Evolutionary conservation across 2,113 vertebrate species (phyloP).

Genomic region (Oryzias curvinotus): DNA sequence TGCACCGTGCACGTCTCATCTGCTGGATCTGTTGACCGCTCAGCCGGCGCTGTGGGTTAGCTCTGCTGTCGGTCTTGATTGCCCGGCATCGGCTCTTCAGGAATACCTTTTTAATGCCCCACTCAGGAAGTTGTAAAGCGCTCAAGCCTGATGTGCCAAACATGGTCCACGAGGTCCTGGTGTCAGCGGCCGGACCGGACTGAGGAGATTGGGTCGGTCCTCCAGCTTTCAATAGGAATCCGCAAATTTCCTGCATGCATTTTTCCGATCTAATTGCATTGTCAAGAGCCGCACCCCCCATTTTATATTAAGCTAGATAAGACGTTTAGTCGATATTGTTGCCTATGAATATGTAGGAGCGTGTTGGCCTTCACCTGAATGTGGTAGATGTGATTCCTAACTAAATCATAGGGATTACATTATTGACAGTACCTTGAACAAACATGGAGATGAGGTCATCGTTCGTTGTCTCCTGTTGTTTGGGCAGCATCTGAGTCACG

Average conservation of each 20-base stretch:
- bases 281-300: slow-evolving; percentile 40
- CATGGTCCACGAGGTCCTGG: slow-evolving; percentile 27
- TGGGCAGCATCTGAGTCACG: slow-evolving; percentile 17
- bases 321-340: slow-evolving; percentile 70
- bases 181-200: slow-evolving; percentile 32
- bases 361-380: slow-evolving; percentile 63
- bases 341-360: slow-evolving; percentile 71
- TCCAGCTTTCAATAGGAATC: slow-evolving; percentile 54
- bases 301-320: slow-evolving; percentile 54
- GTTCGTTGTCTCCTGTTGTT: slow-evolving; percentile 48
- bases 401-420: slow-evolving; percentile 72
- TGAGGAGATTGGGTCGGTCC: slow-evolving; percentile 23
- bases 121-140: slow-evolving; percentile 14
- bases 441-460: slow-evolving; percentile 66
- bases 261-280: slow-evolving; percentile 55
- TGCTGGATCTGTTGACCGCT: slow-evolving; percentile 48
- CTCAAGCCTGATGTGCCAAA: slow-evolving; percentile 20
- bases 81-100: not conserved
- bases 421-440: slow-evolving; percentile 70
- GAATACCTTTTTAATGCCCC: slow-evolving; percentile 25
- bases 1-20: slow-evolving; percentile 30
- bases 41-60: slow-evolving; percentile 36
- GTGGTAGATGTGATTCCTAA: slow-evolving; percentile 67
- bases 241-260: slow-evolving; percentile 63
- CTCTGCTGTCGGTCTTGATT: slow-evolving; percentile 13